These are phyloP conservation scores for Meandrusa payeni DNA, from an alignment of 2,888 invertebrate species.

Conservation along the genomic window DNA sequence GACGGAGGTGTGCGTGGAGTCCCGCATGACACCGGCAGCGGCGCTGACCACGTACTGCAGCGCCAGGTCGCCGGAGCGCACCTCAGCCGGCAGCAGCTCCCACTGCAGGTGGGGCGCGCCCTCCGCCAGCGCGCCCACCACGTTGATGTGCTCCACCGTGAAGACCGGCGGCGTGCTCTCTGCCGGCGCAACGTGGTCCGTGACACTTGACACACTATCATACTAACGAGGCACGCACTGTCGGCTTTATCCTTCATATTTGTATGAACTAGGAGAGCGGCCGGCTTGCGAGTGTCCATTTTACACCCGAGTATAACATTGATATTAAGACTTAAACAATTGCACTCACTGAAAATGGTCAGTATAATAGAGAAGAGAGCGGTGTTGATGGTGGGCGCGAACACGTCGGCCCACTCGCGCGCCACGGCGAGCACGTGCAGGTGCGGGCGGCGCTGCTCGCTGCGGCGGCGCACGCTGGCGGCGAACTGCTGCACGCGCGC, in stretches of 20 bases:
- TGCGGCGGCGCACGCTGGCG: slow-evolving; percentile 54
- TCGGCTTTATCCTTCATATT: too few species aligned
- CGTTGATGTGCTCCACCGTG: slow-evolving; percentile 11
- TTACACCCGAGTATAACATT: too few species aligned
- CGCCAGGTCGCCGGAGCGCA: slow-evolving; percentile 20
- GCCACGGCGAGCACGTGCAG: slow-evolving; percentile 62
- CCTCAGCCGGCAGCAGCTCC: slow-evolving; percentile 23
- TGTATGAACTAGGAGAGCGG: too few species aligned
- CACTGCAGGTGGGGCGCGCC: slow-evolving; percentile 24
- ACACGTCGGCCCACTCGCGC: slow-evolving; percentile 89
- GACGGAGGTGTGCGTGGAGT: slow-evolving; percentile 33
- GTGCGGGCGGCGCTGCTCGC: slow-evolving; percentile 51
- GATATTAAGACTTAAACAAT: too few species aligned
- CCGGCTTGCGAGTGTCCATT: too few species aligned
- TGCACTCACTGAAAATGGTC: slow-evolving; percentile 42
- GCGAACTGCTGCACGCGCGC: slow-evolving; percentile 69
- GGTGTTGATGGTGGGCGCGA: slow-evolving; percentile 82
- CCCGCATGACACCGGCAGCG: slow-evolving; percentile 27
- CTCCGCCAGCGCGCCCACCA: slow-evolving; percentile 1
- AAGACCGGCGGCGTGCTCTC: slow-evolving; percentile 26
- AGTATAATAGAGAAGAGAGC: slow-evolving; percentile 64
- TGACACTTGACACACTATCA: too few species aligned
- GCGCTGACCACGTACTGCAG: slow-evolving; percentile 15
- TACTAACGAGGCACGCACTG: too few species aligned
- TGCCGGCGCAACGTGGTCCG: too few species aligned